Evolutionary conservation across 2,797 vertebrate species (phyloP).

Genomic region (Tangara arthus): DNA sequence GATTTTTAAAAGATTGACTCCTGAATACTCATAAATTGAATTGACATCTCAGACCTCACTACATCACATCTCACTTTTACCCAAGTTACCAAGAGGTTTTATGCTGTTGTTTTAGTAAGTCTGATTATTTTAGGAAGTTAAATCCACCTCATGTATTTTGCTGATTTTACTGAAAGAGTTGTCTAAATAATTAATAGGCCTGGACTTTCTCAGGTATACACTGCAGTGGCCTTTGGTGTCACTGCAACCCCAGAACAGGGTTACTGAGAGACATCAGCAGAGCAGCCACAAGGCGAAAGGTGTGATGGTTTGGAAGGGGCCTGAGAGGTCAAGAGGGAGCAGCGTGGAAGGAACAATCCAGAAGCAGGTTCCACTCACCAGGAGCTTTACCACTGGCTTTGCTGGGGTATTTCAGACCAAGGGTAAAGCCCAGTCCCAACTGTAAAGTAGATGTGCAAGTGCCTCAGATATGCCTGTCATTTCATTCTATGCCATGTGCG

Average conservation of each 20-base stretch:
- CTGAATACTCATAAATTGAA: not conserved
- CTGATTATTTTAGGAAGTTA: not conserved
- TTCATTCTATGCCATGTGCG: not conserved
- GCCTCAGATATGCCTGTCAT: not conserved
- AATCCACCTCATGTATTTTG: not conserved
- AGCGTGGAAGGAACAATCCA: not conserved
- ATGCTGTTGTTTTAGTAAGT: not conserved
- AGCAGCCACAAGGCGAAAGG: not conserved
- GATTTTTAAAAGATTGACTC: not conserved
- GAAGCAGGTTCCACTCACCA: not conserved
- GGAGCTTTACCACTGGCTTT: not conserved
- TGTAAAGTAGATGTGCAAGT: not conserved
- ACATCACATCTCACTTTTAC: not conserved
- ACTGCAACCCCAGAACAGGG: not conserved
- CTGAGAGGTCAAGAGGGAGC: not conserved
- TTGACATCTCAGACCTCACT: not conserved
- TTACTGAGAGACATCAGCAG: not conserved
- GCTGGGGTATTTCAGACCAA: not conserved
- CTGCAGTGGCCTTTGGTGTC: not conserved
- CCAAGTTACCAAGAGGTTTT: not conserved
- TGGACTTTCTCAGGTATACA: not conserved
- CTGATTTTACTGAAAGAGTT: not conserved
- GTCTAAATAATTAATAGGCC: not conserved
- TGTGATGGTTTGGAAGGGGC: not conserved
- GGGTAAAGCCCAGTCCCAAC: not conserved